A percentile compares a stretch with the other conserved stretches of the same genome.
Evolutionary conservation across 2,113 vertebrate genomes (phyloP).

Genomic region (Eulacestoma nigropectus): DNA sequence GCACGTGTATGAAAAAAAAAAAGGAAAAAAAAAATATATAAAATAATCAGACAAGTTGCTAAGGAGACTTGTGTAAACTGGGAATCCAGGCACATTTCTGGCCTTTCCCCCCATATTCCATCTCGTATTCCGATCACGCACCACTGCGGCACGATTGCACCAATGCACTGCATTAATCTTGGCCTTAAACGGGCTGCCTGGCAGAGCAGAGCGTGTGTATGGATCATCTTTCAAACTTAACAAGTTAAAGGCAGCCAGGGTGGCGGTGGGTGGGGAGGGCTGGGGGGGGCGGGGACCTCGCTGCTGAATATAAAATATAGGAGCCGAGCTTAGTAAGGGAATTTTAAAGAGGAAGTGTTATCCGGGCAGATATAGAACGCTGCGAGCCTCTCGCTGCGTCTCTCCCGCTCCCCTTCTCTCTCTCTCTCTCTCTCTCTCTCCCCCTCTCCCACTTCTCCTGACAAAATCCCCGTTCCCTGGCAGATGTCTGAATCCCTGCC

Average conservation of each 20-base stretch:
- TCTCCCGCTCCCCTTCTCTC: background rate
- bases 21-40: background rate
- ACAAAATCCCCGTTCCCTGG: slow-evolving; percentile 10
- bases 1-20: background rate
- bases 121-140: slow-evolving; percentile 88
- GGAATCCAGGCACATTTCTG: slow-evolving; percentile 68
- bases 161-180: slow-evolving; percentile 86
- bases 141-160: slow-evolving; percentile 85
- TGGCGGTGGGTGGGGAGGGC: background rate
- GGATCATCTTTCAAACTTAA: slow-evolving; percentile 75
- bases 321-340: slow-evolving; percentile 44
- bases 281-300: background rate
- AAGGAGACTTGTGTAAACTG: slow-evolving; percentile 78
- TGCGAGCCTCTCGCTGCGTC: background rate
- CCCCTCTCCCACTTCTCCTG: background rate
- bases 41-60: slow-evolving; percentile 76
- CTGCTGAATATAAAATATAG: slow-evolving; percentile 45
- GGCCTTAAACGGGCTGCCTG: slow-evolving; percentile 81
- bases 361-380: background rate
- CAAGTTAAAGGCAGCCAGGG: slow-evolving; percentile 50
- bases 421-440: background rate
- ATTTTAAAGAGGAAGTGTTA: slow-evolving; percentile 28
- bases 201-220: slow-evolving; percentile 69
- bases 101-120: slow-evolving; percentile 70
- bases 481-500: slow-evolving; percentile 34